These are phyloP conservation scores for Eptesicus fuscus DNA, from an alignment of 2,113 vertebrate species.

Conservation along the genomic window DNA sequence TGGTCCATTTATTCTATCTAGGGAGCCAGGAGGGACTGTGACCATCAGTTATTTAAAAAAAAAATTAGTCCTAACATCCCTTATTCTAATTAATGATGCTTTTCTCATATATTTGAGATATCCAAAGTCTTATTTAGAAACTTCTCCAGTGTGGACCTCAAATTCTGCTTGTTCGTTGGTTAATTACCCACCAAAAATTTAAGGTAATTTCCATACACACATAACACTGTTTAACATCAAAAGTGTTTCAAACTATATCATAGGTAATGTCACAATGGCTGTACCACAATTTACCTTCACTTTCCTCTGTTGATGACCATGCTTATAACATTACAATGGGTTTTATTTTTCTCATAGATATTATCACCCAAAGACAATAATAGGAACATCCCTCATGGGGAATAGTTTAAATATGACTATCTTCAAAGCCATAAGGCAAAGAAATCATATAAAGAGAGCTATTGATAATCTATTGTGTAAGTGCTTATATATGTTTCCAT, in stretches of 20 bases:
- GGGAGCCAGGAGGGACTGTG: not conserved
- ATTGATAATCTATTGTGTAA: not conserved
- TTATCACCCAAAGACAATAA: not conserved
- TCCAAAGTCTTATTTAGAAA: not conserved
- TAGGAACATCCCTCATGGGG: not conserved
- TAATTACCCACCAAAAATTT: not conserved
- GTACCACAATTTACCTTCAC: not conserved
- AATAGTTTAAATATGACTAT: not conserved
- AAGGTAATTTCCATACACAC: not conserved
- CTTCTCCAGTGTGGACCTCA: not conserved
- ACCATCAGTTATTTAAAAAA: not conserved
- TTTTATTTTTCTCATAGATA: not conserved
- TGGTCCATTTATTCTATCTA: not conserved
- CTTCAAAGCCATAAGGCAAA: not conserved
- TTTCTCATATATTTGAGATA: not conserved
- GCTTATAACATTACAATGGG: not conserved
- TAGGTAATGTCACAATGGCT: not conserved
- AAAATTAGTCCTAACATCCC: not conserved
- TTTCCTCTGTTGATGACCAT: not conserved
- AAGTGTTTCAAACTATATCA: not conserved
- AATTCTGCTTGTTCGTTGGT: not conserved
- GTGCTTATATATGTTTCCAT: not conserved
- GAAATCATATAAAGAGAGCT: not conserved
- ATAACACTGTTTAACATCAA: not conserved
- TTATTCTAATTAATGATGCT: not conserved